Percentiles rank a stretch among this genome's conserved stretches.
Evolutionary conservation across 2,888 invertebrate genomes (phyloP).

Genomic region (Horisme vitalbata): DNA sequence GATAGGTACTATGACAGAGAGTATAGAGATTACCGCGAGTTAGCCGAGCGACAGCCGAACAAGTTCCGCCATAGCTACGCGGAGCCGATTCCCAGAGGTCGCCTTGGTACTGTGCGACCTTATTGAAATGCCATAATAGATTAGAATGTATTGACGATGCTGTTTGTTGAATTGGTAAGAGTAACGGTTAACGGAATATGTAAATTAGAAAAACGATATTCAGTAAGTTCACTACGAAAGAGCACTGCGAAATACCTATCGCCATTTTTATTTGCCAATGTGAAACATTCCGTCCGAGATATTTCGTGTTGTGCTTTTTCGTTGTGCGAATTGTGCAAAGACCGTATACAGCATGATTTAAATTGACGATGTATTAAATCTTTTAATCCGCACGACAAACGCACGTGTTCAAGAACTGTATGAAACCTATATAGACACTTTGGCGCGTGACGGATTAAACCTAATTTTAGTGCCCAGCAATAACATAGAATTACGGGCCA

Average conservation of each 20-base stretch:
- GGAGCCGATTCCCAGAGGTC: constrained; percentile 83
- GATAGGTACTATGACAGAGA: constrained; percentile 73
- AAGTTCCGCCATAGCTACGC: constrained; percentile 86
- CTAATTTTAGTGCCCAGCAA: constrained; percentile 16
- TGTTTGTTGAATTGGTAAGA: constrained; percentile 24
- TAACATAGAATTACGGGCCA: constrained; percentile 28
- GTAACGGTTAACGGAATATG: constrained; percentile 7
- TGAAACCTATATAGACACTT: constrained; percentile 1
- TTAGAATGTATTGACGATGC: constrained; percentile 45
- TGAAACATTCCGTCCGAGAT: constrained; percentile 14
- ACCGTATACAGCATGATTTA: neutral
- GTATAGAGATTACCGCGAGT: constrained; percentile 70
- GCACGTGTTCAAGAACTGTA: too few relatives aligned
- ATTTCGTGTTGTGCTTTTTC: constrained; percentile 13
- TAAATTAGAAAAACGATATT: constrained; percentile 6
- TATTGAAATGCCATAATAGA: constrained; percentile 79
- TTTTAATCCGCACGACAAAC: too few relatives aligned
- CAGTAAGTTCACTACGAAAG: constrained; percentile 4
- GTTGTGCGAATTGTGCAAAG: neutral
- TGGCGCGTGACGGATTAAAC: constrained; percentile 9
- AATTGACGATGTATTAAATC: too few relatives aligned
- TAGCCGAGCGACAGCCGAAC: constrained; percentile 68
- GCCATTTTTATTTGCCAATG: constrained; percentile 9
- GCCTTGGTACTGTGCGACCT: constrained; percentile 76
- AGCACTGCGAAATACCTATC: constrained; percentile 9